phyloP scores from a whole-genome alignment of 2,797 vertebrate species.

The Enteromius argenteus region DNA sequence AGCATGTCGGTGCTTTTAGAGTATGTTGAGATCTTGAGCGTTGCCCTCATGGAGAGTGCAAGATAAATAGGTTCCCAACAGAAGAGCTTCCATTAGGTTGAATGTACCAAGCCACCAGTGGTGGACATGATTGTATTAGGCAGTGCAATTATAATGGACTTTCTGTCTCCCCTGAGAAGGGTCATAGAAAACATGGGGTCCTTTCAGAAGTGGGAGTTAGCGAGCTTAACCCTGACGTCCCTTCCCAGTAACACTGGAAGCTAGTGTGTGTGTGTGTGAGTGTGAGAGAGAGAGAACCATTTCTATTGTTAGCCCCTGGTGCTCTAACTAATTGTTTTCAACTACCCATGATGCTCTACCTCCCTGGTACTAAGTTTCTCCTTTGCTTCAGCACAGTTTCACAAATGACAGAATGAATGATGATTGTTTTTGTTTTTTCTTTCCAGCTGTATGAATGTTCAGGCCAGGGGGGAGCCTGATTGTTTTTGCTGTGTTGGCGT shows the following conservation, averaged over 20 bases:
- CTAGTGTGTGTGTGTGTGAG: constrained; percentile 17
- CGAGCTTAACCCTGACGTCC: constrained; percentile 27
- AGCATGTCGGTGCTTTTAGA: constrained; percentile 3
- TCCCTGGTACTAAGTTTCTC: constrained; percentile 40
- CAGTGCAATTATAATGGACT: constrained; percentile 46
- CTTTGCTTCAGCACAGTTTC: neutral
- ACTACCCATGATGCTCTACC: constrained; percentile 36
- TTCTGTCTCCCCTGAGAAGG: constrained; percentile 37
- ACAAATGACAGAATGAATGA: constrained; percentile 16
- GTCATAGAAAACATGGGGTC: constrained; percentile 25
- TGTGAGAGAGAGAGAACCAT: constrained; percentile 2
- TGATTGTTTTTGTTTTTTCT: neutral
- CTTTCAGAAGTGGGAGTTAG: constrained; percentile 34
- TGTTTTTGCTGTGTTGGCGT: constrained; percentile 50
- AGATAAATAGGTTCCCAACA: constrained; percentile 30
- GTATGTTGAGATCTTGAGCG: neutral
- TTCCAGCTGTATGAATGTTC: constrained; percentile 25
- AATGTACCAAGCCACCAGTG: constrained; percentile 41
- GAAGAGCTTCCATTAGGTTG: constrained; percentile 44
- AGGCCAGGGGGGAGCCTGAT: constrained; percentile 8
- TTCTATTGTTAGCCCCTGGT: constrained; percentile 43
- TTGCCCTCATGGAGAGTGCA: constrained; percentile 24
- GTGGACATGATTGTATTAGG: constrained; percentile 48
- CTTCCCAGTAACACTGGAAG: constrained; percentile 45
- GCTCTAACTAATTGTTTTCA: constrained; percentile 40